phyloP scores from a whole-genome alignment of 2,113 vertebrate species.

The Abramis brama region DNA sequence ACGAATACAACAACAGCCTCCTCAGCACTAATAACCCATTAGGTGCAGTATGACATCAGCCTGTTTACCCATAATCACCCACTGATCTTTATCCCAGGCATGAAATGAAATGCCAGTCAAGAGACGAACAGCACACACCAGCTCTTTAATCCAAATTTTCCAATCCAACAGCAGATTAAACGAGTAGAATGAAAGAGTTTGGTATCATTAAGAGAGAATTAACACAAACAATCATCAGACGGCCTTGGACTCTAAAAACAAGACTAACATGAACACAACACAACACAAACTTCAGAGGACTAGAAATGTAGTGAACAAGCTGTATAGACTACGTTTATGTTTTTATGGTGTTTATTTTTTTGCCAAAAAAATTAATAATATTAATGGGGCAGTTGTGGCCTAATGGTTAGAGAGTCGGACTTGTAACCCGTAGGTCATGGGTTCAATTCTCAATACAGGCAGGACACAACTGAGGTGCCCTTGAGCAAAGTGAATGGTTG shows the following conservation, averaged over 20 bases:
- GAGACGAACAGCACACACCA: not conserved
- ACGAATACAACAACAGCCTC: not conserved
- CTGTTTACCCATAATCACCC: conserved; percentile 13
- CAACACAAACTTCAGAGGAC: no score
- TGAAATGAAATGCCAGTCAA: not conserved
- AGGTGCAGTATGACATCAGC: conserved; percentile 23
- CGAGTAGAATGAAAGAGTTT: not conserved
- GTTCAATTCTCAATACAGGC: no score
- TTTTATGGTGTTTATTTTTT: not conserved
- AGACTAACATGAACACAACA: not conserved
- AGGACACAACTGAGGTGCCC: no score
- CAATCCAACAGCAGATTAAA: not conserved
- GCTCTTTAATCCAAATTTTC: not conserved
- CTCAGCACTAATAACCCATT: not conserved
- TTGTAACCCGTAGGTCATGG: no score
- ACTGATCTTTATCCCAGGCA: not conserved
- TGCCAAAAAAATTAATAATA: no score
- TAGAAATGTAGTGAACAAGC: not conserved
- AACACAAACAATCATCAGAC: not conserved
- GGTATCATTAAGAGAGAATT: not conserved
- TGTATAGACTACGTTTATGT: not conserved
- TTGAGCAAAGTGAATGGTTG: no score
- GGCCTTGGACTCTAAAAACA: not conserved
- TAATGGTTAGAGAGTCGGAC: no score
- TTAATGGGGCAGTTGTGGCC: no score